A percentile compares a stretch with the other conserved stretches of the same genome.
Evolutionary conservation across 2,113 vertebrate species (phyloP).

Genomic region (Sula dactylatra): DNA sequence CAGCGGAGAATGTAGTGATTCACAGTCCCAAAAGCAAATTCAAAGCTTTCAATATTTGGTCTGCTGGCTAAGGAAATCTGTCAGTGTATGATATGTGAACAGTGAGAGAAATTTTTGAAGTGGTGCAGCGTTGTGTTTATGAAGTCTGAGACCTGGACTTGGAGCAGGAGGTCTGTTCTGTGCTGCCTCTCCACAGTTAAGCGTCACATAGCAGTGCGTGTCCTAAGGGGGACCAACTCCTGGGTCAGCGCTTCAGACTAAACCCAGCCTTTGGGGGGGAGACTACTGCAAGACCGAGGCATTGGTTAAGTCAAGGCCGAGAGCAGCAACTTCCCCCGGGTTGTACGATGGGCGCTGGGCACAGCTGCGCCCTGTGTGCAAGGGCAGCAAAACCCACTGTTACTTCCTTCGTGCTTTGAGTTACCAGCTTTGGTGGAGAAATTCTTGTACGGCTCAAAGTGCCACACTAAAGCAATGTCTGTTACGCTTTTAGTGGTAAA

Average conservation of each 20-base stretch:
- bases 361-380: not conserved
- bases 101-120: not conserved
- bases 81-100: not conserved
- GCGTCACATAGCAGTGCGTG: accelerated
- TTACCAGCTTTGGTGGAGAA: not conserved
- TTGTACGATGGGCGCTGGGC: not conserved
- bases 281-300: not conserved
- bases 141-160: not conserved
- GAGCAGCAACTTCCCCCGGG: not conserved
- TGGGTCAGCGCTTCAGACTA: not conserved
- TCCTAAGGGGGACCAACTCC: not conserved
- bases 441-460: not conserved
- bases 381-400: accelerated
- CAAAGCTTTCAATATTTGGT: not conserved
- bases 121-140: not conserved
- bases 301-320: not conserved
- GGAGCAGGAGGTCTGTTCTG: accelerated
- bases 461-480: not conserved
- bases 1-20: not conserved
- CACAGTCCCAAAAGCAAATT: not conserved
- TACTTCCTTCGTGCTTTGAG: not conserved
- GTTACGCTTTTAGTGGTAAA: not conserved
- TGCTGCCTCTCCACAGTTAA: not conserved
- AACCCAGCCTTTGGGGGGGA: not conserved
- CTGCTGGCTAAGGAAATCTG: not conserved